A percentile compares a stretch with the other conserved stretches of the same genome.
Conservation (phyloP, 2,888 invertebrate species). For the Orthosia gracilis region DNA sequence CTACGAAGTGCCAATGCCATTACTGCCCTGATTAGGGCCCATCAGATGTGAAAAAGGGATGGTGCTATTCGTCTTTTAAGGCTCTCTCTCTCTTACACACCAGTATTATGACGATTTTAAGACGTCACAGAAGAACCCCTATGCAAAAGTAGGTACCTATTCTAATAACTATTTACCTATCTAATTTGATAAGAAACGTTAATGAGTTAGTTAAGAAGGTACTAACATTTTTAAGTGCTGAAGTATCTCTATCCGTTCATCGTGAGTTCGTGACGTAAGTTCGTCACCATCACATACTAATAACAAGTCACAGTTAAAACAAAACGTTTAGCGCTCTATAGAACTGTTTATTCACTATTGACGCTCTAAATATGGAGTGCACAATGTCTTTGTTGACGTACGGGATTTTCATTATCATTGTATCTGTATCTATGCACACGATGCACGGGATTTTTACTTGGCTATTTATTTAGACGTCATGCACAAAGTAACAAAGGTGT, state of each 20-base stretch:
- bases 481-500: no score
- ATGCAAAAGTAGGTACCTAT: background rate
- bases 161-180: background rate
- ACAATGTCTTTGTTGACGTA: slow-evolving; percentile 38
- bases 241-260: slow-evolving; percentile 11
- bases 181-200: slow-evolving; percentile 13
- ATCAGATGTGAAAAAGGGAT: no score
- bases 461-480: background rate
- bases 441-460: background rate
- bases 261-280: slow-evolving; percentile 13
- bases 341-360: slow-evolving; percentile 23
- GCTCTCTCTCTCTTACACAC: no score
- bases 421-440: background rate
- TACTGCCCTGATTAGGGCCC: no score
- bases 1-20: no score
- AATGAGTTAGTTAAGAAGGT: slow-evolving; percentile 10
- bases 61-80: no score
- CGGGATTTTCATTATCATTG: slow-evolving; percentile 32
- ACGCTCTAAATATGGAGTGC: slow-evolving; percentile 39
- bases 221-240: slow-evolving; percentile 4
- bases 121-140: no score
- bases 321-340: slow-evolving; percentile 16
- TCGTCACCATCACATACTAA: slow-evolving; percentile 20
- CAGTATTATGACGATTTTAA: no score
- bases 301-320: slow-evolving; percentile 26